Base-by-base conservation (phyloP, 2,797 vertebrate genomes). In the Morelia viridis region DNA sequence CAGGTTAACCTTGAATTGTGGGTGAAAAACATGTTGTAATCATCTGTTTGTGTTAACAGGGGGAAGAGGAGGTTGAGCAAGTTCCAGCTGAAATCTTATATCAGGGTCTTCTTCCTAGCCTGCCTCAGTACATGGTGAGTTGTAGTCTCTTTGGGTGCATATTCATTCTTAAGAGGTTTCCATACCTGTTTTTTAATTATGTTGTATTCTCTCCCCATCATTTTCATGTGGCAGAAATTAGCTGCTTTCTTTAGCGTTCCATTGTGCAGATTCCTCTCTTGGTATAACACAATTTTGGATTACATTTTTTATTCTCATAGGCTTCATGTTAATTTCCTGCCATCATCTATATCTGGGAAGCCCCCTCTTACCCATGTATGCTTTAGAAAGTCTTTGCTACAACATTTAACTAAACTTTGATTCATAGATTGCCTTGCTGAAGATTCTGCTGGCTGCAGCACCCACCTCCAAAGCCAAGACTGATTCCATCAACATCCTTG, bases 391-490 rank as follows among this genome's bases (percentile, higher is more conserved):
- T 86, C 64, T 57, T 64, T 65, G 26, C 8, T 1, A 53, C 62
- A 61, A 41, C 13, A 3, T 41, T 31, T 46, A 4, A 87, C 41
- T 84, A 84, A 88, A 26, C 19, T 13, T 93, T 85, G 89, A 64
- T 93, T 83, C 85, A 90, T 93, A 99, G 99, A 99, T 99, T 7
- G 99, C 99, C 13, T 97, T 99, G 94, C 97, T 99, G 95, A 99
- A 99, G 97, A 99, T 99, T 94, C 97, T 99, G 1, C 98, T 99
- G 0, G 99, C 99, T 7, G 99, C 99, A 90, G 99, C 99, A 28
- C 99, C 99, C 2, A 99, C 99, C 35, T 99, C 99, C 93, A 99
- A 99, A 97, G 99, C 99, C 96, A 99, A 99, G 97, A 99, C 99
- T 0, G 99, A 99, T 96, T 99, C 99, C 35, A 99, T 99, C 96